Evolutionary conservation across 2,888 invertebrate genomes (phyloP), one percentile per base, ranked within the genome.

Genomic region (Eumacrocentrus americanus): DNA sequence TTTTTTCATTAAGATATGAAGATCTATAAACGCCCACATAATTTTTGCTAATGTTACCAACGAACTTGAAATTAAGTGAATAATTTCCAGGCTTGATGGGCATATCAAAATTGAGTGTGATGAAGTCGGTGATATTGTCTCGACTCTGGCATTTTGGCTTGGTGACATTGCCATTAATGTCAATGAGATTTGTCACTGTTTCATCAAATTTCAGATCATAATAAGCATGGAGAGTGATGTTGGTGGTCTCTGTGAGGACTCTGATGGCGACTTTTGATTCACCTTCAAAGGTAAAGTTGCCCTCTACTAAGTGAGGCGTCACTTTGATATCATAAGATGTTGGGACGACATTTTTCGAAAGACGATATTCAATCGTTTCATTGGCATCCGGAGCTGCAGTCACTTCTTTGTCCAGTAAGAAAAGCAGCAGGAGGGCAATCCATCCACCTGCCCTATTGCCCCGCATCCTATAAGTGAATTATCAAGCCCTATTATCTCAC

Each of bases 21-120:
- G 87, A 88, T 70, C 86, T 84, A 72, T 89, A 90, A 72, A 91
- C 86, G 50, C 91, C 91, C 51, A 84, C 84, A 59, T 89, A 77
- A 5, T 86, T 83, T 70, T 87, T 84, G 6, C 84, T 84, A 20
- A 88, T 85, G 34, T 76, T 77, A 14, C 88, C 87, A 34, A 81
- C 75, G 71, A 86, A 88, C 1, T 84, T 81, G 9, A 88, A 72
- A 67, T 85, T 82, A 20, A 88, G 72, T 0, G 83, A 84, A 63
- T 88, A 88, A 70, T 84, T 84, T 7, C 83, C 81, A 11, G 67
- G 51, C n/a, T 58, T 46, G 5, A 57, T 34, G 3, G 46, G 25
- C 40, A 42, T 40, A 22, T 62, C 58, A 25, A 66, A 66, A 29
- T 54, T 37, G 34, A 66, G 53, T 4, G 53, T 40, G n/a, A 66